Evolutionary conservation across 2,888 invertebrate genomes (phyloP).

Genomic region (Epistrophe grossulariae): DNA sequence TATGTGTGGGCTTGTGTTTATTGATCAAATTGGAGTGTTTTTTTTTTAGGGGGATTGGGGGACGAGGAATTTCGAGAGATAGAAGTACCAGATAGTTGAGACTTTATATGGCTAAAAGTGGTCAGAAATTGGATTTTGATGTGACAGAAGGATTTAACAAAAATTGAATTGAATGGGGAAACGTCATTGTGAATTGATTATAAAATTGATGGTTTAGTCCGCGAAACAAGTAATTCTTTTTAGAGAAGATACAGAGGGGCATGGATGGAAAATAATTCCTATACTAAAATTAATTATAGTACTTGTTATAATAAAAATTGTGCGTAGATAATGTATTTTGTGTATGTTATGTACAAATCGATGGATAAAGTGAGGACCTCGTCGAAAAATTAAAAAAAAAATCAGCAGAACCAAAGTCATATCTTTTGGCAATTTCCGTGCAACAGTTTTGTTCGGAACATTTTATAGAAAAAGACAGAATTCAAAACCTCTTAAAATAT

Average conservation of each 20-base stretch:
- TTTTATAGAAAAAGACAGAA: too few species aligned
- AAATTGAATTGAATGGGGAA: neutral
- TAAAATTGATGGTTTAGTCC: neutral
- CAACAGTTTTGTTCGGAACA: too few species aligned
- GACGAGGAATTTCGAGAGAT: too few species aligned
- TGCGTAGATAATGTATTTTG: too few species aligned
- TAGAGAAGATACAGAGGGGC: neutral
- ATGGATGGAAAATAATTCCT: neutral
- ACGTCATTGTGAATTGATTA: neutral
- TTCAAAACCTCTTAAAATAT: too few species aligned
- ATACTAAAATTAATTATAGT: too few species aligned
- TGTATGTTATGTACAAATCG: too few species aligned
- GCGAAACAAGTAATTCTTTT: neutral
- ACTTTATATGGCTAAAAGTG: slow-evolving; percentile 14
- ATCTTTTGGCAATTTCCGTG: too few species aligned
- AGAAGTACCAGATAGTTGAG: neutral
- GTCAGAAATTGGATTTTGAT: slow-evolving; percentile 16
- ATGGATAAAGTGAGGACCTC: too few species aligned
- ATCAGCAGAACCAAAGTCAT: too few species aligned
- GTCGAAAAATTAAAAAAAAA: too few species aligned
- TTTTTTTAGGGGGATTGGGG: neutral
- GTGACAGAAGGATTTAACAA: slow-evolving; percentile 12
- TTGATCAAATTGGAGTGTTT: slow-evolving; percentile 22
- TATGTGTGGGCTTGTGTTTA: neutral
- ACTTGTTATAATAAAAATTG: too few species aligned